Base-by-base conservation (phyloP, 2,113 vertebrate species). In the Rissa tridactyla region DNA sequence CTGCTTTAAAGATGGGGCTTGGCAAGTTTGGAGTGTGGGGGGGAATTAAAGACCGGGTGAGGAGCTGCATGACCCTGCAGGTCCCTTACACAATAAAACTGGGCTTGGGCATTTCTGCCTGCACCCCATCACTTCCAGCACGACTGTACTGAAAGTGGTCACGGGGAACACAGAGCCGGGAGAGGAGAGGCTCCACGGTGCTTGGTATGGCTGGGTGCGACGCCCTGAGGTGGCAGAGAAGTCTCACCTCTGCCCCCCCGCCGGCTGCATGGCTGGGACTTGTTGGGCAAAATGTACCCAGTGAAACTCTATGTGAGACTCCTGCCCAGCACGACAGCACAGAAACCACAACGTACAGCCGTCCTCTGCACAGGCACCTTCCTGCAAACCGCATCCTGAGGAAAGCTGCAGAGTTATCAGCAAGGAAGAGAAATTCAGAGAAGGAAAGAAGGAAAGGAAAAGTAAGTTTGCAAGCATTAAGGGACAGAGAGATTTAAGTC, bases 311-410 rank as follows among this genome's bases (percentile, higher is more conserved):
- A 13, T 22, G n/a, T 6, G 51, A 95, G 66, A 38, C 32, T 79
- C 47, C 47, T 6, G 44, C 5, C 3, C 15, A 38, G 58, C 32
- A 11, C 0, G 0, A 44, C 30, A 70, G 46, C 27, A 19, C 3
- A 15, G 30, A 62, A 80, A 88, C 30, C 23, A 20, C 6, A 1
- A 61, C 5, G 47, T 0, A 36, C 20, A 64, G 83, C 42, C 0
- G 0, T 76, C n/a, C 71, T 47, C 81, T 52, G 71, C 10, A 5
- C 57, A 64, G 42, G 22, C 42, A 86, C 11, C 60, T 58, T 69
- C 60, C 55, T 46, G 44, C 16, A 57, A 49, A 62, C 18, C 0
- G 0, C 68, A 34, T 10, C 36, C 46, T 18, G 23, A 82, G 40
- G 10, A 83, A 8, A 77, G 13, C 40, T 78, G 44, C 40, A 27